Base-by-base conservation (phyloP, 2,888 invertebrate species). In the Philonicus albiceps region DNA sequence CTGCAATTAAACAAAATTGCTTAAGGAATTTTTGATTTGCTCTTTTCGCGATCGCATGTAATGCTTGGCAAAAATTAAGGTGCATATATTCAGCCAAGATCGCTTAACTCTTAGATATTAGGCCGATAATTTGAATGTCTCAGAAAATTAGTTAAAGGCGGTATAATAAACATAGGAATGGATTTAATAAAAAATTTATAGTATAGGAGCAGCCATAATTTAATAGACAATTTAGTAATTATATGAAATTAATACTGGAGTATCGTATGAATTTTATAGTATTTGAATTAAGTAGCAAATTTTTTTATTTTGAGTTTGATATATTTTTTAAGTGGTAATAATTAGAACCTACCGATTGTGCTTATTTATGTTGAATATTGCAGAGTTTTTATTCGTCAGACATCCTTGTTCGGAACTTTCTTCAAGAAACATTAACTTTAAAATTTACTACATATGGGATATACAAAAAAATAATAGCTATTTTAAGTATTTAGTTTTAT, bases 1-100 rank as follows among this genome's bases (percentile, higher is more conserved):
- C 64, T 64, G n/a, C 22, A 27, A 27, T 64, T 22, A 49, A n/a
- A 49, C 8, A 27, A 27, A 7, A 64, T 64, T 19, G 64, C 19
- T 27, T 64, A 27, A 27, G 22, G 13, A 43, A 43, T 86, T 49
- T 75, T 86, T 31, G 16, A 13, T 49, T 49, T 78, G 78, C 80
- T 64, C 86, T 74, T 86, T n/a, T 73, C 73, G 31, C 31, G n/a
- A 27, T 74, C 30, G 30, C 74, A 78, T 78, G 22, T 78, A 27
- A 31, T 74, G 27, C 31, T 27, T 64, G 27, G 64, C 22, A 55
- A 19, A 19, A 55, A 55, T 5, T 4, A 37, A 64, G 27, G 27
- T n/a, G 49, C n/a, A 6, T 49, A 64, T 22, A 64, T 27, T 64
- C 6, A 49, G n/a, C n/a, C 19, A 19, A 19, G 19, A 64, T 3